Conservation (phyloP, 2,888 invertebrate species). For the Amphimallon solstitiale region DNA sequence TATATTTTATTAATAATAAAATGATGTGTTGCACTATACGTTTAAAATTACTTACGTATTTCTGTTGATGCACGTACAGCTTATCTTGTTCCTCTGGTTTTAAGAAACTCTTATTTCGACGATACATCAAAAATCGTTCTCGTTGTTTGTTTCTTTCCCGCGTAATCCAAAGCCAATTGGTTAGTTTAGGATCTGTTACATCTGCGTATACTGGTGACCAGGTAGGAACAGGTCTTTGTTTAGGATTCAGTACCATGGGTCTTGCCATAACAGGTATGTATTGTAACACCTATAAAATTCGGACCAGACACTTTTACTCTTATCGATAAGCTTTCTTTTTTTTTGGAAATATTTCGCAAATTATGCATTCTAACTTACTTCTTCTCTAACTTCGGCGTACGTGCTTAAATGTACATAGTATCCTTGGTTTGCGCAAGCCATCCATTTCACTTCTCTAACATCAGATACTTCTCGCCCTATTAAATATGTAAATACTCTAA, state of each 20-base stretch:
- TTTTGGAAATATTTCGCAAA: too few species aligned
- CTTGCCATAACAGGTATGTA: slow-evolving; percentile 97
- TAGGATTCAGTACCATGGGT: slow-evolving; percentile 88
- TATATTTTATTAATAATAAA: too few species aligned
- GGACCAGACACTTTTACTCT: too few species aligned
- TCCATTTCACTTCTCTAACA: slow-evolving; percentile 93
- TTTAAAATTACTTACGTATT: slow-evolving; percentile 56
- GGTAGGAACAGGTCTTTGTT: slow-evolving; percentile 84
- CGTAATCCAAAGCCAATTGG: slow-evolving; percentile 90
- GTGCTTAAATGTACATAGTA: slow-evolving; percentile 97
- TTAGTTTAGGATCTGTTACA: slow-evolving; percentile 89
- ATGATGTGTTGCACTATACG: too few species aligned
- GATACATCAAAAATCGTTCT: slow-evolving; percentile 76
- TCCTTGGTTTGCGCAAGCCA: slow-evolving; percentile 97
- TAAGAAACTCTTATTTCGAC: slow-evolving; percentile 70
- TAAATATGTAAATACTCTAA: slow-evolving; percentile 96
- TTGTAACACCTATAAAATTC: slow-evolving; percentile 69
- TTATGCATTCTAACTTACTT: too few species aligned
- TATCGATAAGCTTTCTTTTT: too few species aligned
- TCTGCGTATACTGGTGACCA: slow-evolving; percentile 99
- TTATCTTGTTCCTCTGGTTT: slow-evolving; percentile 73
- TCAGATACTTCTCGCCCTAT: slow-evolving; percentile 88
- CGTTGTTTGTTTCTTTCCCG: slow-evolving; percentile 83
- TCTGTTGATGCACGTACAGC: slow-evolving; percentile 67
- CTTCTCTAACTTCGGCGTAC: slow-evolving; percentile 96